Base-by-base conservation (phyloP, 2,113 vertebrate species). In the Nematolebias whitei region DNA sequence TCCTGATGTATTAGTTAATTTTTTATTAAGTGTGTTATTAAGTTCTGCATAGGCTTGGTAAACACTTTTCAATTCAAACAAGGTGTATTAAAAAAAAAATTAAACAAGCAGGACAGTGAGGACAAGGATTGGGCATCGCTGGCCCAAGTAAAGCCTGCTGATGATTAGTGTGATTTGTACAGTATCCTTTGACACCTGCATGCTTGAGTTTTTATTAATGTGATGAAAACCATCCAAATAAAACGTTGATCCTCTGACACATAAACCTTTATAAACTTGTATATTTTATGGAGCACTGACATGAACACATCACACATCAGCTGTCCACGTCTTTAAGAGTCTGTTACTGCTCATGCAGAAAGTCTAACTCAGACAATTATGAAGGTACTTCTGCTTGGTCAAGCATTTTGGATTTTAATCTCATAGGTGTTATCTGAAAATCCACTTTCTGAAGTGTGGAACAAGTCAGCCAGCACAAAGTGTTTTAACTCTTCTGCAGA, bases 351-450 rank as follows among this genome's bases (percentile, higher is more conserved):
- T 71, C 63, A 54, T 57, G 63, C 18, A 9, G 66, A 16, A 79
- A 74, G 82, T 83, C 82, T 74, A 43, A 39, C 41, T 7, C 16
- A 59, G 74, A 83, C 80, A 86, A 80, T 85, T 84, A 84, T 81
- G 47, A 54, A 56, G 62, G 83, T 85, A 80, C 79, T 84, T 87
- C 68, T 66, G 79, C 81, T 84, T 81, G 77, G 64, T 84, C 77
- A 79, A 81, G 59, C 84, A 73, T 83, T 85, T 81, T 84, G 70
- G 56, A 83, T 85, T 82, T 85, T 78, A 89, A 85, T 88, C 80
- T 82, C 79, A 84, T 69, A 80, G 74, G 41, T 77, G 71, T 88
- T 85, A 84, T 82, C 72, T 75, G 64, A 59, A 67, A 83, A 79
- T 84, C 68, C 71, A 71, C 54, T 76, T 78, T 43, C 61, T 59